These are phyloP conservation scores for Petromus typicus DNA, from an alignment of 2,113 vertebrate species.

Conservation along the genomic window DNA sequence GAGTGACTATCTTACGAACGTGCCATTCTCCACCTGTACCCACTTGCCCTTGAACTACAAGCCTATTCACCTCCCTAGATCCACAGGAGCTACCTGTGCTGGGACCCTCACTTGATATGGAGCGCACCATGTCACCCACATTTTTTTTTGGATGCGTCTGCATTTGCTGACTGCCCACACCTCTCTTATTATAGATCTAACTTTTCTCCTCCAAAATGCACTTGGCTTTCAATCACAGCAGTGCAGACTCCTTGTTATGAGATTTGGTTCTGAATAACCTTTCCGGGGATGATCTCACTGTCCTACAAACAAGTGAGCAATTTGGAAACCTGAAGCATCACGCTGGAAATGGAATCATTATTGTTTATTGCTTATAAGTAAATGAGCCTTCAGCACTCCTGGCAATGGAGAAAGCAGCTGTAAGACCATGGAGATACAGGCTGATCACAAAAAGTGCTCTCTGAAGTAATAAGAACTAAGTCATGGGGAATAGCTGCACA, in stretches of 20 bases:
- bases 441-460: background rate
- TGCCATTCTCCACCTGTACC: background rate
- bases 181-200: background rate
- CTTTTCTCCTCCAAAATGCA: background rate
- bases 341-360: background rate
- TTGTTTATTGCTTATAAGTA: background rate
- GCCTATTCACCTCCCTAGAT: background rate
- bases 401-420: background rate
- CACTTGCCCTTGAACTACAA: background rate
- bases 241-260: background rate
- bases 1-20: background rate
- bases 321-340: background rate
- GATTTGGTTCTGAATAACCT: background rate
- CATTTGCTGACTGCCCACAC: background rate
- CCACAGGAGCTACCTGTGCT: background rate
- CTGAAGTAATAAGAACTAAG: background rate
- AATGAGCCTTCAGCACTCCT: background rate
- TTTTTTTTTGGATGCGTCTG: background rate
- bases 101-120: background rate
- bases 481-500: background rate
- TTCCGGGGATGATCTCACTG: constrained; percentile 1
- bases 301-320: background rate
- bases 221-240: background rate
- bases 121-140: background rate
- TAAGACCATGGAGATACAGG: rapidly evolving